phyloP scores from a whole-genome alignment of 2,113 vertebrate genomes.

The Puma concolor region DNA sequence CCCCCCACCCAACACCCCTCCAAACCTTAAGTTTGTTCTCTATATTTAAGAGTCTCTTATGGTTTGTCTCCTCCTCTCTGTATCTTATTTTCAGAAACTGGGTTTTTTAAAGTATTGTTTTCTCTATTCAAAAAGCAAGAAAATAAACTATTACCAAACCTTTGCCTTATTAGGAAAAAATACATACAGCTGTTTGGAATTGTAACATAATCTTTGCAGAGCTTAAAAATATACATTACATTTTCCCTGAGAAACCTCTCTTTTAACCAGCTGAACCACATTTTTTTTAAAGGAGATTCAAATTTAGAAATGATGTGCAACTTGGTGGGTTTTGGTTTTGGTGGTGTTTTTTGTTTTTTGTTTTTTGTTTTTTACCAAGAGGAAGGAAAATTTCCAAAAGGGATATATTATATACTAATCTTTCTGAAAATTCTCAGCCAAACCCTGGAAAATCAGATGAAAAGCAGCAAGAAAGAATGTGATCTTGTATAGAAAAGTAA shows the following conservation, averaged over 20 bases:
- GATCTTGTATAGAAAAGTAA: slow-evolving; percentile 21
- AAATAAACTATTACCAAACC: slow-evolving; percentile 40
- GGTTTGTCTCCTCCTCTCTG: no score
- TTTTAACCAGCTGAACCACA: slow-evolving; percentile 52
- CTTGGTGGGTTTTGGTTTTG: background rate
- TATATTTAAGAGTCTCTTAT: no score
- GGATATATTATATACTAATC: slow-evolving; percentile 60
- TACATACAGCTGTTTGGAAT: slow-evolving; percentile 39
- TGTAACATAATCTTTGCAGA: slow-evolving; percentile 60
- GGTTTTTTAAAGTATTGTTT: slow-evolving; percentile 41
- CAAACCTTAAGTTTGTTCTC: no score
- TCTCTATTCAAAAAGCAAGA: slow-evolving; percentile 59
- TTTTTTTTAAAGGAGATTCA: slow-evolving; percentile 46
- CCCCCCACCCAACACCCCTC: no score
- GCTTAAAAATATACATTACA: slow-evolving; percentile 60
- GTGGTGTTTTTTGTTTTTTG: background rate
- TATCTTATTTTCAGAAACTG: no score
- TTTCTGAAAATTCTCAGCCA: slow-evolving; percentile 54
- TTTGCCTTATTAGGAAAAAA: slow-evolving; percentile 72
- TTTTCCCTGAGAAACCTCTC: slow-evolving; percentile 45
- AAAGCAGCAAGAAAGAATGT: slow-evolving; percentile 48
- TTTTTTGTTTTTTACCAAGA: slow-evolving; percentile 35
- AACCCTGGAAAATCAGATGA: slow-evolving; percentile 30
- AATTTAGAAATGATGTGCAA: slow-evolving; percentile 62
- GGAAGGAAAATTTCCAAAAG: slow-evolving; percentile 56